Evolutionary conservation across 2,113 vertebrate species (phyloP), one percentile per base, ranked within the genome.

Genomic region (Probosciger aterrimus): DNA sequence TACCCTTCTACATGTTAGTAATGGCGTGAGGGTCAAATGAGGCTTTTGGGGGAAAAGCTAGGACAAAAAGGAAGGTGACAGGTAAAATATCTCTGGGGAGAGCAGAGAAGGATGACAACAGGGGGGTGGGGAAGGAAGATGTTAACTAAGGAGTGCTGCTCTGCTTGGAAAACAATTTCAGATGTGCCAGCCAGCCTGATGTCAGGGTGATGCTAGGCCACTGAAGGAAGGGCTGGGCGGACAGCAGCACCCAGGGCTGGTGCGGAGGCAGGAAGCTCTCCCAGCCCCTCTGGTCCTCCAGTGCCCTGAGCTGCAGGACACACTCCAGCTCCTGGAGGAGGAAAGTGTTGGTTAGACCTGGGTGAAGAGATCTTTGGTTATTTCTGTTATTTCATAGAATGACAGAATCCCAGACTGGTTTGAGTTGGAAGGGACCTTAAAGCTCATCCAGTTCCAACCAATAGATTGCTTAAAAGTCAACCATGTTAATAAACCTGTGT

Each of bases 301-400:
- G 17, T 17, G 46, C n/a, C 37, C 31, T 27, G 52, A 82, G 49
- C 55, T 31, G 30, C 9, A 31, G 63, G 55, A 39, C 43, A 11
- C 23, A 1, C 7, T 39, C 23, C 53, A 18, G 20, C 59, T 77
- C 53, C 17, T 1, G 4, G 20, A 8, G 16, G 18, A 18, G 27
- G 11, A 63, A 53, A 46, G 4, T 2, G 16, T 31, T 2, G 4
- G 17, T 18, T 3, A 0, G 49, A 52, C 4, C 2, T 2, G 47
- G 23, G 18, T 22, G n/a, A 20, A 53, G 70, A n/a, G 13, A 10
- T 1, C 19, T 55, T 18, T 33, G 0, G 0, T 44, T 50, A 15
- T 30, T 81, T 43, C 53, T 69, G 18, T 60, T 35, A 18, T 28
- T 82, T 82, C 64, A 55, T 31, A 59, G 57, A 57, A 57, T 57